These are phyloP conservation scores for Galerucella nymphaeae DNA, from an alignment of 2,888 invertebrate genomes.

Conservation along the genomic window DNA sequence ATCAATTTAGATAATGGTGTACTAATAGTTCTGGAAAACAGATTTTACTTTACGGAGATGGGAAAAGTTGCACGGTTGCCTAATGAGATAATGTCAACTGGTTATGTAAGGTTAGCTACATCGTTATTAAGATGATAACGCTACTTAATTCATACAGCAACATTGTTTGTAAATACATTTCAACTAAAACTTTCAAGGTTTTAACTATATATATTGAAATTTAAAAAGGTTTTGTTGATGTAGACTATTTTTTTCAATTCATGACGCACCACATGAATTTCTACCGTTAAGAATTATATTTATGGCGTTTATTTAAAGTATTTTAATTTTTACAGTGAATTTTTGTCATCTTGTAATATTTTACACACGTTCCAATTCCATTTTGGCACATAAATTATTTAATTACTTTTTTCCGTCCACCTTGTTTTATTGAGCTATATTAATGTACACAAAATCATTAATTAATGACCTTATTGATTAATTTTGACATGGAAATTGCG, in stretches of 20 bases:
- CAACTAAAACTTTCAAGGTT: background rate
- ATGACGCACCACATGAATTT: no score
- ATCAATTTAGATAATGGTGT: conserved; percentile 56
- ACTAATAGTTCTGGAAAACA: conserved; percentile 51
- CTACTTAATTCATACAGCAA: background rate
- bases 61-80: conserved; percentile 36
- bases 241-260: background rate
- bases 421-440: no score
- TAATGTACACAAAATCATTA: no score
- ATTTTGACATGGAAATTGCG: no score
- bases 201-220: background rate
- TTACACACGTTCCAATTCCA: no score
- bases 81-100: conserved; percentile 20
- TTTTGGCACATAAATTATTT: no score
- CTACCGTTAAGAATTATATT: no score
- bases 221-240: background rate
- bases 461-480: no score
- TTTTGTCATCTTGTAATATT: no score
- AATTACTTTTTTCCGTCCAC: no score
- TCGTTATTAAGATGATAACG: conserved; percentile 1
- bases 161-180: background rate
- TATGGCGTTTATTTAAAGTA: no score
- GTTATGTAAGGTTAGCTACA: conserved; percentile 14
- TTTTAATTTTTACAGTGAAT: no score
- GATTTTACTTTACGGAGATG: conserved; percentile 49